Base-by-base conservation (phyloP, 2,888 invertebrate species). In the Cenopis cana region DNA sequence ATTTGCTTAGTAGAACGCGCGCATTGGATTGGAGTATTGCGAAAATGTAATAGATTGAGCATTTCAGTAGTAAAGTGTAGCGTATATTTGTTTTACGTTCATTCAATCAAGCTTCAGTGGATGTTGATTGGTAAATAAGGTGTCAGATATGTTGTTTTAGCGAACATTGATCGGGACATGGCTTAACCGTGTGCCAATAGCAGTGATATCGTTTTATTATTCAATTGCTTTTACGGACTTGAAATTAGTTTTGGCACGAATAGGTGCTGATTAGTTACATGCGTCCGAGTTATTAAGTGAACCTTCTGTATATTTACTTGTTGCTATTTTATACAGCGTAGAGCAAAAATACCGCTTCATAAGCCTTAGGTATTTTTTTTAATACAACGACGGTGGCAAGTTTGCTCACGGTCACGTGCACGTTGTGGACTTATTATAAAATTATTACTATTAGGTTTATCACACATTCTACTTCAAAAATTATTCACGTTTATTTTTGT, bases 61-160 rank as follows among this genome's bases (percentile, higher is more conserved):
- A n/a, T 36, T 66, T 14, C 0, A 20, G 1, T 54, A 24, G 41
- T 70, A 50, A 18, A 12, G 17, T 14, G 18, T 18, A 10, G 29
- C 69, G 70, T 66, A 70, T 70, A 70, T 70, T 70, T 70, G 70
- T 60, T 60, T 54, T 49, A 66, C 70, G 70, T 70, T 70, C 70
- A 70, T 70, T 70, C 70, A 66, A 70, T 70, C 70, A 66, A 59
- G 70, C 70, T 65, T 66, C 70, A 70, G 70, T 70, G 69, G 69
- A 70, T 70, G 70, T 59, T 70, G 70, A 70, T 70, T 70, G 70
- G 70, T 66, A 70, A 70, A 70, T 70, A 70, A 70, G 70, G 65
- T 70, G 70, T 60, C 70, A 65, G 70, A 70, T 66, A 70, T 66
- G 70, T 70, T 70, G 70, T 59, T 70, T 70, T 70, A 70, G 70